Evolutionary conservation across 2,888 invertebrate species (phyloP).

Genomic region (Pomacea canaliculata): DNA sequence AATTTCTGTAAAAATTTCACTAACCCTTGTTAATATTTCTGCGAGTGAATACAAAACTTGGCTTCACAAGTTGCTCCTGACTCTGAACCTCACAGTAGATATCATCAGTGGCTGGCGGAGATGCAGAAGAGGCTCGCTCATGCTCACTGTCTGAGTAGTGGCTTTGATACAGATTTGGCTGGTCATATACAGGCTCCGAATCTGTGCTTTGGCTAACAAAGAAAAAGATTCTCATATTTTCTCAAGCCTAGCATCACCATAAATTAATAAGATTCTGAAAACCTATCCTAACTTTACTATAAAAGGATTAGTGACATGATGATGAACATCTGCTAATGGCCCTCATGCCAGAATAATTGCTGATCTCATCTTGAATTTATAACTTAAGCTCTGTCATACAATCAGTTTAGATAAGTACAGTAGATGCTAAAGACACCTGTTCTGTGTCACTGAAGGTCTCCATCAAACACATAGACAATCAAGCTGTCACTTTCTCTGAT

Average conservation of each 20-base stretch:
- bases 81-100: slow-evolving; percentile 69
- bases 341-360: too few relatives aligned
- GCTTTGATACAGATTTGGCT: slow-evolving; percentile 70
- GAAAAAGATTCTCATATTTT: background rate
- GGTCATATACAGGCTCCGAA: slow-evolving; percentile 75
- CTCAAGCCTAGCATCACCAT: background rate
- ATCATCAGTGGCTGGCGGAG: slow-evolving; percentile 65
- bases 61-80: slow-evolving; percentile 71
- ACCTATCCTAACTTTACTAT: too few relatives aligned
- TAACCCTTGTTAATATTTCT: slow-evolving; percentile 75
- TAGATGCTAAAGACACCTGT: too few relatives aligned
- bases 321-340: too few relatives aligned
- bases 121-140: slow-evolving; percentile 63
- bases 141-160: slow-evolving; percentile 59
- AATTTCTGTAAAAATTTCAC: slow-evolving; percentile 11
- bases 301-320: too few relatives aligned
- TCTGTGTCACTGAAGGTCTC: too few relatives aligned
- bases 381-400: too few relatives aligned
- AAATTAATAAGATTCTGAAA: background rate
- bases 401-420: too few relatives aligned
- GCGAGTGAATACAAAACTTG: slow-evolving; percentile 70
- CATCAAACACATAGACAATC: too few relatives aligned
- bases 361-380: too few relatives aligned
- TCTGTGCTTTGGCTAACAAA: slow-evolving; percentile 60
- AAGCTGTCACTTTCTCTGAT: too few relatives aligned